These are phyloP conservation scores for Sphenopsis melanotis DNA, from an alignment of 2,797 vertebrate genomes.

Conservation along the genomic window DNA sequence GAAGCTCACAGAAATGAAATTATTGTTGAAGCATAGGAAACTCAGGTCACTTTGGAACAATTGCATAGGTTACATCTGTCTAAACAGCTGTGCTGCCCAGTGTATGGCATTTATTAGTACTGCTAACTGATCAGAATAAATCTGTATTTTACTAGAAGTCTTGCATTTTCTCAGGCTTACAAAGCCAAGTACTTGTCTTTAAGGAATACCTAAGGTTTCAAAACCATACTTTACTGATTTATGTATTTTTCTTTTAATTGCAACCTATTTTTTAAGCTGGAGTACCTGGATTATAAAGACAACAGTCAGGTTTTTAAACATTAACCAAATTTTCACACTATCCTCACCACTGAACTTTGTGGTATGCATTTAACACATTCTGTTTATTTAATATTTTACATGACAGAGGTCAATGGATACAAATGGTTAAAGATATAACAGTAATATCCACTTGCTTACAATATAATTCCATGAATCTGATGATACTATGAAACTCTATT, in stretches of 20 bases:
- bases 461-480: neutral
- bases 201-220: neutral
- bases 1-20: neutral
- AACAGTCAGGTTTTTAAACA: neutral
- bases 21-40: neutral
- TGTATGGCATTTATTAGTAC: neutral
- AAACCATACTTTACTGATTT: neutral
- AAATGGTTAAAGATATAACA: neutral
- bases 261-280: neutral
- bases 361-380: neutral
- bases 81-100: neutral
- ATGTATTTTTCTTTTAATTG: neutral
- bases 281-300: neutral
- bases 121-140: neutral
- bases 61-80: neutral
- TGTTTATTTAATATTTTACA: constrained; percentile 25
- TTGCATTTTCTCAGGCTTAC: neutral
- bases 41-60: neutral
- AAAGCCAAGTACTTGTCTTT: neutral
- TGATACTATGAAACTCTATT: neutral
- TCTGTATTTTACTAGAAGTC: neutral
- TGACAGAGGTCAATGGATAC: neutral
- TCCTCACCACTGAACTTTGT: constrained; percentile 9
- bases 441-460: neutral
- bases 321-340: constrained; percentile 24